phyloP scores from a whole-genome alignment of 2,888 invertebrate genomes.

The Parapristionchus giblindavisi region DNA sequence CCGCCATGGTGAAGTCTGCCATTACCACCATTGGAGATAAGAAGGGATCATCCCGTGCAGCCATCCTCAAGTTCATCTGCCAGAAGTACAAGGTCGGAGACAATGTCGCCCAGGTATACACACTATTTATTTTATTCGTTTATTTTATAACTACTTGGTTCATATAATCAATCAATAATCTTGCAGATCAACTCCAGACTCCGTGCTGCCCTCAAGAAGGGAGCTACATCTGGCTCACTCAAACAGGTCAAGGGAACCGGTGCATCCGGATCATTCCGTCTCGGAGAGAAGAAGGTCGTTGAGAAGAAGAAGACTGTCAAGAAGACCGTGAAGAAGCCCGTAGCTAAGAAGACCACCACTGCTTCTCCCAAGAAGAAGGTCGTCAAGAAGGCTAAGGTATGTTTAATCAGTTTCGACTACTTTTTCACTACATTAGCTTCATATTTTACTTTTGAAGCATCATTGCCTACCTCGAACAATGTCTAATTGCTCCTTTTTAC shows the following conservation, averaged over 20 bases:
- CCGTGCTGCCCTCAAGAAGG: slow-evolving; percentile 36
- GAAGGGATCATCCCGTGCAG: slow-evolving; percentile 40
- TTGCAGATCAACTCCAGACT: slow-evolving; percentile 31
- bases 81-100: slow-evolving; percentile 50
- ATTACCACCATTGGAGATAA: slow-evolving; percentile 23
- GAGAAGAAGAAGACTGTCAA: slow-evolving; percentile 33
- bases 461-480: too few relatives aligned
- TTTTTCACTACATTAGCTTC: neutral
- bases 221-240: slow-evolving; percentile 15
- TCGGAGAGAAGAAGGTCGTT: slow-evolving; percentile 35
- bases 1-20: slow-evolving; percentile 31
- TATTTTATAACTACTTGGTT: too few relatives aligned
- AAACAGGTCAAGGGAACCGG: slow-evolving; percentile 34
- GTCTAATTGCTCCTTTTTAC: slow-evolving; percentile 7
- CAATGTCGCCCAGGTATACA: slow-evolving; percentile 40
- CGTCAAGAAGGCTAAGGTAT: slow-evolving; percentile 27
- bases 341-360: slow-evolving; percentile 8
- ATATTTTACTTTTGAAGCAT: neutral
- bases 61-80: slow-evolving; percentile 50
- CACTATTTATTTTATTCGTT: too few relatives aligned
- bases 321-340: neutral
- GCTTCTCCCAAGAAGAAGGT: slow-evolving; percentile 26
- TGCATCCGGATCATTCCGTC: slow-evolving; percentile 34
- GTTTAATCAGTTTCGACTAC: neutral
- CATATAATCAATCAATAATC: too few relatives aligned